These are phyloP conservation scores for Drosophila miranda DNA, from an alignment of 1,140 invertebrate species.

Conservation along the genomic window DNA sequence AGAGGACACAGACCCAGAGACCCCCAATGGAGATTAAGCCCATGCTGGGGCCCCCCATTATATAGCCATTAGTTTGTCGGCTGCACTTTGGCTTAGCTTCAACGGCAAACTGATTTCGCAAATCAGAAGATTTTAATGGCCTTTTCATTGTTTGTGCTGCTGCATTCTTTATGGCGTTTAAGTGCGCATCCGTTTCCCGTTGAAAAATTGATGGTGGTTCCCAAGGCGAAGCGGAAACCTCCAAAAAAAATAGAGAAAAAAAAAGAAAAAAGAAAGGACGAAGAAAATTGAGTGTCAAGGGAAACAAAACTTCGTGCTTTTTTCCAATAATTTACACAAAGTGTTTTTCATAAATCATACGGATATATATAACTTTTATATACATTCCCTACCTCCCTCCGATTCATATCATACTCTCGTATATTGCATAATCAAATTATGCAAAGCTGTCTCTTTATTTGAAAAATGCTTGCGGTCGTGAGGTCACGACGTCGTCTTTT, in stretches of 20 bases:
- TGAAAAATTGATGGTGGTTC: slow-evolving; percentile 10
- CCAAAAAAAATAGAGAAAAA: neutral
- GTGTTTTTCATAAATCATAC: slow-evolving; percentile 8
- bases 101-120: slow-evolving; percentile 8
- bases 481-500: slow-evolving; percentile 1
- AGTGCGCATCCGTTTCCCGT: slow-evolving; percentile 20
- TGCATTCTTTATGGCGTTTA: slow-evolving; percentile 16
- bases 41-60: neutral
- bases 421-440: slow-evolving; percentile 35
- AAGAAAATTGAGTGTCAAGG: neutral
- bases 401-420: neutral
- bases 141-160: slow-evolving; percentile 28
- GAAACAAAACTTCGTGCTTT: neutral
- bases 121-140: slow-evolving; percentile 17
- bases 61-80: slow-evolving; percentile 20
- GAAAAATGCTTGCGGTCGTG: slow-evolving; percentile 21
- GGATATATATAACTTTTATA: neutral
- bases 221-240: neutral
- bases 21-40: neutral
- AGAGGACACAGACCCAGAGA: neutral
- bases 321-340: neutral
- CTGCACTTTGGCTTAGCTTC: neutral
- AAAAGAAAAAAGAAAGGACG: neutral
- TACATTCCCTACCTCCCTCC: no score
- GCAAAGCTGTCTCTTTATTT: slow-evolving; percentile 37